Evolutionary conservation across 2,888 invertebrate genomes (phyloP).

Genomic region (Myathropa florea): DNA sequence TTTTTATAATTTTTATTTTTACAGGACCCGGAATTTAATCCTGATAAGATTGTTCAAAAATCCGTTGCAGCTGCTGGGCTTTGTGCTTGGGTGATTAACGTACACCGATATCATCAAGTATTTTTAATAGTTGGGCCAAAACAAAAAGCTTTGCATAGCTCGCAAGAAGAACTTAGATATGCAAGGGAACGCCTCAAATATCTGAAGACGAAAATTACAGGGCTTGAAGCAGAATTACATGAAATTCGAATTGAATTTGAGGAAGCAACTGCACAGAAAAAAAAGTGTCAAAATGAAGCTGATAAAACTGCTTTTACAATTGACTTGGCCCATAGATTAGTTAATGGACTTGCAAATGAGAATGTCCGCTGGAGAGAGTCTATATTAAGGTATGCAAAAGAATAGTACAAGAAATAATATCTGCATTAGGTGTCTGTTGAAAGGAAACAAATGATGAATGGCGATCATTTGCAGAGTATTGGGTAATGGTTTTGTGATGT

Average conservation of each 20-base stretch:
- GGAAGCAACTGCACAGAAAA: conserved; percentile 91
- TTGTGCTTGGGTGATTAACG: conserved; percentile 97
- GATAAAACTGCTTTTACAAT: conserved; percentile 94
- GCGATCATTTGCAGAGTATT: no score
- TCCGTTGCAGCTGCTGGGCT: conserved; percentile 96
- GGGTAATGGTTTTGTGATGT: no score
- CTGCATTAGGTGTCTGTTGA: not conserved
- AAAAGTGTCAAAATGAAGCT: conserved; percentile 95
- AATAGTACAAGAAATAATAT: not conserved
- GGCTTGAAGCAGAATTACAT: conserved; percentile 87
- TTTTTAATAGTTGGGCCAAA: conserved; percentile 97
- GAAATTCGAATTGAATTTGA: conserved; percentile 92
- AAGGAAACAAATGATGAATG: not conserved
- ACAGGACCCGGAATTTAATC: conserved; percentile 89
- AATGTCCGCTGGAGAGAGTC: conserved; percentile 83
- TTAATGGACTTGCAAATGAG: conserved; percentile 96
- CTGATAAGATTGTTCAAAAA: conserved; percentile 91
- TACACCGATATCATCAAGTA: conserved; percentile 93
- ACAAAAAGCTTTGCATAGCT: conserved; percentile 91
- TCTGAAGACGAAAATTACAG: conserved; percentile 87
- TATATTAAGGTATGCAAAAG: conserved; percentile 77
- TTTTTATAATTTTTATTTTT: not conserved
- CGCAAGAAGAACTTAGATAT: conserved; percentile 91
- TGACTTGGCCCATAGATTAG: conserved; percentile 94
- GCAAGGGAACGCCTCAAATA: conserved; percentile 90